Evolutionary conservation across 2,113 vertebrate species (phyloP).

Genomic region (Choloepus hoffmanni): DNA sequence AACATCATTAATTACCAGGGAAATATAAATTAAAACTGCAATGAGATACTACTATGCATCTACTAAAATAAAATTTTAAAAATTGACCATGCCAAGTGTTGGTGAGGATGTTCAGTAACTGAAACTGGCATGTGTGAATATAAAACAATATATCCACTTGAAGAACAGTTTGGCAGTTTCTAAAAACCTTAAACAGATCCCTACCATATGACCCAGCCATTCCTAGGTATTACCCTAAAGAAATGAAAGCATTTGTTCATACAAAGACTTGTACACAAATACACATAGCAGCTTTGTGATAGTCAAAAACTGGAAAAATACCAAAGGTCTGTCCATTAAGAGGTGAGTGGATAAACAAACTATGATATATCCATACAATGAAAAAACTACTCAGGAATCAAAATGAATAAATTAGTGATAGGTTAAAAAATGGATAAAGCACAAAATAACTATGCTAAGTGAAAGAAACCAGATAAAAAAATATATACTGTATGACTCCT

Average conservation of each 20-base stretch:
- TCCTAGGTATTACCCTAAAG: slow-evolving; percentile 24
- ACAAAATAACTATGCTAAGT: background rate
- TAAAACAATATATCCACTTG: slow-evolving; percentile 17
- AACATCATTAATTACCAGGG: background rate
- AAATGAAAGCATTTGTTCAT: slow-evolving; percentile 23
- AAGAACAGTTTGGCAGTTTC: slow-evolving; percentile 29
- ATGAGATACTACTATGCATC: background rate
- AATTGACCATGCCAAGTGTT: background rate
- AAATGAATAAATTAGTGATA: background rate
- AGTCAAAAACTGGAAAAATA: slow-evolving; percentile 11
- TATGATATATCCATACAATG: background rate
- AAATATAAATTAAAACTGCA: slow-evolving; percentile 5
- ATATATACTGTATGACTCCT: background rate
- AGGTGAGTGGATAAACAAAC: slow-evolving; percentile 13
- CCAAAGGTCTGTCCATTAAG: slow-evolving; percentile 23
- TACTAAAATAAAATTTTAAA: slow-evolving; percentile 9
- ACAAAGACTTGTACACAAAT: slow-evolving; percentile 40
- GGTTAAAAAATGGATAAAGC: background rate
- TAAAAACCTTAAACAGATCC: slow-evolving; percentile 15
- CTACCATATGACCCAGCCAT: slow-evolving; percentile 36
- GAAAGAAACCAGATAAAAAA: slow-evolving; percentile 12
- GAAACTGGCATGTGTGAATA: background rate
- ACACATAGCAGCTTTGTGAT: slow-evolving; percentile 23
- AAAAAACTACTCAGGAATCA: slow-evolving; percentile 30
- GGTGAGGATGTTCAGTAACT: background rate